Conservation (phyloP, 2,888 invertebrate genomes). For the Drosophila nr. fundita region DNA sequence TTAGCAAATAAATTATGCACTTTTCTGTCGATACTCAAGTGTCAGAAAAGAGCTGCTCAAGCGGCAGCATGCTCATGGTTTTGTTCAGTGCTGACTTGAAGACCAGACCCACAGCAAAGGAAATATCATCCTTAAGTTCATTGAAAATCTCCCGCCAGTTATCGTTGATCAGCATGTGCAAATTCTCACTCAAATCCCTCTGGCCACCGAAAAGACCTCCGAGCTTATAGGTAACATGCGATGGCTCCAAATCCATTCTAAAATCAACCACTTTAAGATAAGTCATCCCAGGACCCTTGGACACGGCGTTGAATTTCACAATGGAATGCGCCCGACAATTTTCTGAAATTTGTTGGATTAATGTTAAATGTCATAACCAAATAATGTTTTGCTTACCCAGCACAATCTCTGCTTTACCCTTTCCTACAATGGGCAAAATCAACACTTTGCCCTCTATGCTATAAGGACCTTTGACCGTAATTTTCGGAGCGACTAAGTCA, state of each 20-base stretch:
- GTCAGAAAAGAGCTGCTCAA: slow-evolving; percentile 67
- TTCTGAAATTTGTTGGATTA: slow-evolving; percentile 23
- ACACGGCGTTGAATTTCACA: slow-evolving; percentile 39
- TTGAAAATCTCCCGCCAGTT: slow-evolving; percentile 85
- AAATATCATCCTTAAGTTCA: slow-evolving; percentile 83
- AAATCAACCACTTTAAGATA: slow-evolving; percentile 54
- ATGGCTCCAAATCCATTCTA: slow-evolving; percentile 60
- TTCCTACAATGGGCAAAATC: slow-evolving; percentile 79
- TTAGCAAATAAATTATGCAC: background rate
- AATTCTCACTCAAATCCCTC: slow-evolving; percentile 84
- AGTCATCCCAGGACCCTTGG: slow-evolving; percentile 61
- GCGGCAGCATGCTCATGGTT: slow-evolving; percentile 82
- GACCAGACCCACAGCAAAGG: slow-evolving; percentile 80
- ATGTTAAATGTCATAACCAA: background rate
- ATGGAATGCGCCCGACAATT: slow-evolving; percentile 37
- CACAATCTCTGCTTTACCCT: slow-evolving; percentile 66
- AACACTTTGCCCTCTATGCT: slow-evolving; percentile 75
- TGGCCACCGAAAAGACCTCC: slow-evolving; percentile 85
- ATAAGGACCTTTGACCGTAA: slow-evolving; percentile 78
- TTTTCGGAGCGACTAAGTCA: slow-evolving; percentile 59
- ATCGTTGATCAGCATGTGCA: slow-evolving; percentile 84
- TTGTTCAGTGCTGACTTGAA: slow-evolving; percentile 80
- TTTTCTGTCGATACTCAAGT: background rate
- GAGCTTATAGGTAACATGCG: slow-evolving; percentile 59
- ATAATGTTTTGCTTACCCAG: slow-evolving; percentile 60